Base-by-base conservation (phyloP, 2,888 invertebrate species). In the Orthonevra nobilis region DNA sequence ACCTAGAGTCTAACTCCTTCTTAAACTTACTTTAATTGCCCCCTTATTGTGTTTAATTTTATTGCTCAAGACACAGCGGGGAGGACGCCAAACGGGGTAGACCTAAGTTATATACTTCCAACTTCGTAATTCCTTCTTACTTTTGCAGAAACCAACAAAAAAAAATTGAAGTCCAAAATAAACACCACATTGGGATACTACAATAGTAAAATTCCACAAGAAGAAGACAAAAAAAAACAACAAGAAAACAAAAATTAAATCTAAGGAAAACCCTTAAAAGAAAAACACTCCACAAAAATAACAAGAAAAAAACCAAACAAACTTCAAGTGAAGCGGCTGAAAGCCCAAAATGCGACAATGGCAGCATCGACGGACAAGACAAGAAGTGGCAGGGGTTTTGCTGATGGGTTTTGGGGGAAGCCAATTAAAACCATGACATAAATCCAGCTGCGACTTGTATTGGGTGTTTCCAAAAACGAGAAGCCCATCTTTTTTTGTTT, bases 391-490 rank as follows among this genome's bases (percentile, higher is more conserved):
- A 61, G 54, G 38, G 54, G 32, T 38, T 30, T 26, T 40, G 32
- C 72, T 68, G 69, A 77, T 73, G 69, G 81, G 74, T 81, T 81
- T 75, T 69, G 15, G 84, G 85, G 84, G 85, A 85, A 87, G 87
- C 87, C 88, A 88, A 88, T 88, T 88, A 88, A 88, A 87, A 86
- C 84, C 85, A 85, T 85, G 86, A 85, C 86, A 88, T 88, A 88
- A 88, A 88, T 88, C 87, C 86, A 87, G 86, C 86, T 86, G 86
- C 85, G 86, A 86, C 87, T 87, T 86, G 86, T 86, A 87, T 86
- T 87, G 88, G 88, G 88, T 87, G 87, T 88, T 87, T 87, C 87
- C 86, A 82, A 69, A n/a, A 61, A 63, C 44, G 84, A 82, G 85
- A 84, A 84, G 83, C 83, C 82, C 83, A 82, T 81, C 52, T 64